phyloP scores from a whole-genome alignment of 2,888 invertebrate species.

The Apotomis capreana region DNA sequence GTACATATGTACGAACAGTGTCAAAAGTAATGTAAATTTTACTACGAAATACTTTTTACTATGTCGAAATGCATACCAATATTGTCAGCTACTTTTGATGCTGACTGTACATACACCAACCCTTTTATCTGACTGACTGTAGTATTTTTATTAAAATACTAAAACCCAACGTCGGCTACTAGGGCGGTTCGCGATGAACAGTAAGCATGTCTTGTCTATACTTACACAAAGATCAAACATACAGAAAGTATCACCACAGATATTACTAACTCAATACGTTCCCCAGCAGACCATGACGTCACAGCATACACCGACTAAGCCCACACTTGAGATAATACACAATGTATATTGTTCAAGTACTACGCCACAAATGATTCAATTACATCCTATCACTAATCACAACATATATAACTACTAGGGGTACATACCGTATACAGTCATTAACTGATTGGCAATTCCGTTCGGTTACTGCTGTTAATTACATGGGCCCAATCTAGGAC shows the following conservation, averaged over 20 bases:
- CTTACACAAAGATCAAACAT: no score
- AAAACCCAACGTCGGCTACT: no score
- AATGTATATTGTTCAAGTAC: constrained; percentile 18
- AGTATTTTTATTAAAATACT: no score
- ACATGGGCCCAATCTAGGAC: constrained; percentile 68
- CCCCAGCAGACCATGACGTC: neutral
- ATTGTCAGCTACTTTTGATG: no score
- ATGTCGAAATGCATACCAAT: no score
- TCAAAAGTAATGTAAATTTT: no score
- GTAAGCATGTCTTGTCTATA: no score
- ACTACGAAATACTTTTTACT: no score
- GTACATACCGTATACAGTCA: constrained; percentile 46
- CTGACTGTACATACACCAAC: no score
- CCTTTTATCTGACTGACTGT: no score
- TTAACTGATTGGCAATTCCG: constrained; percentile 76
- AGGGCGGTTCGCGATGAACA: no score
- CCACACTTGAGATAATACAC: constrained; percentile 20
- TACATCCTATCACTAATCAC: constrained; percentile 39
- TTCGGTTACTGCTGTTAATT: constrained; percentile 67
- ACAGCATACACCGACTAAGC: constrained; percentile 4
- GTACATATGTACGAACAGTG: no score
- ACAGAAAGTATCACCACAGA: neutral
- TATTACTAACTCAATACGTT: constrained; percentile 11
- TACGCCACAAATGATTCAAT: constrained; percentile 23
- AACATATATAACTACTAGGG: constrained; percentile 39